Conservation (phyloP, 1,140 invertebrate species). For the Metaphire vulgaris region DNA sequence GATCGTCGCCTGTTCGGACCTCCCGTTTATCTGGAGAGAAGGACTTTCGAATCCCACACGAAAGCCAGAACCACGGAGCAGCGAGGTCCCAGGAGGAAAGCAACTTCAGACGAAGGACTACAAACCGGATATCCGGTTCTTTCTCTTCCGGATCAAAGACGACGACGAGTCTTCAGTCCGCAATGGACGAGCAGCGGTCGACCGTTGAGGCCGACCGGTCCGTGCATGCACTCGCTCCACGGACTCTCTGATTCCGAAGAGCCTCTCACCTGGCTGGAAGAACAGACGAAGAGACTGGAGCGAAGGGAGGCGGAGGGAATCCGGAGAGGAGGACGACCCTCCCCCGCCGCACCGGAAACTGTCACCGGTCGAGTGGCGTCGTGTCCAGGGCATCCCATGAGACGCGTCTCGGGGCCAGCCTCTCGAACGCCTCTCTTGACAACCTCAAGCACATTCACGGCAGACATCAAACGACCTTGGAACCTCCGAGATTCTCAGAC, state of each 20-base stretch:
- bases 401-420: neutral
- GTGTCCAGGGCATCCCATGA: neutral
- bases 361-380: too few species aligned
- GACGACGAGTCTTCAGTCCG: neutral
- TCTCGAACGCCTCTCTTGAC: constrained; percentile 1
- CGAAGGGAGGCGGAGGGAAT: neutral
- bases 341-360: constrained; percentile 13
- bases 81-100: too few species aligned
- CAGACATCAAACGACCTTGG: neutral
- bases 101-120: neutral
- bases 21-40: too few species aligned
- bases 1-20: neutral
- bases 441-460: neutral
- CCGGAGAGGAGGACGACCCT: neutral
- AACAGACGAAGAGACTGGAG: constrained; percentile 24
- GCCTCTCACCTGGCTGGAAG: constrained; percentile 25
- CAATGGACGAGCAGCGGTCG: neutral
- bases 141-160: too few species aligned
- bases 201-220: neutral
- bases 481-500: neutral
- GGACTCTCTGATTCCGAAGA: constrained; percentile 19
- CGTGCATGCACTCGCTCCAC: too few species aligned
- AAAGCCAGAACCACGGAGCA: neutral
- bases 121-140: neutral
- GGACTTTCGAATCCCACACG: neutral